Evolutionary conservation across 2,797 vertebrate species (phyloP).

Genomic region (Melanotaenia nigrans): DNA sequence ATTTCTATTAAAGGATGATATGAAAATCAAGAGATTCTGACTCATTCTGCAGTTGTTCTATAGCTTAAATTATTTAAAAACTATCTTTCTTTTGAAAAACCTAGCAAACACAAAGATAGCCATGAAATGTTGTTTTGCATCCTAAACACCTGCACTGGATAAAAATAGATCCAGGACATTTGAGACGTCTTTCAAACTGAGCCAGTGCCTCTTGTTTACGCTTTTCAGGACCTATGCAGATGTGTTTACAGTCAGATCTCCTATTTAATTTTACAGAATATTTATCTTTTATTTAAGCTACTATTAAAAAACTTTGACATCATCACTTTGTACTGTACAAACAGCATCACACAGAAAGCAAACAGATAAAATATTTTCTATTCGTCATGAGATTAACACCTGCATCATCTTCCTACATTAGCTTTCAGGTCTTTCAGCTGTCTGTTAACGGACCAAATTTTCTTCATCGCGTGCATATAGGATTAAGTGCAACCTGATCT

Average conservation of each 20-base stretch:
- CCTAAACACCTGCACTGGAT: background rate
- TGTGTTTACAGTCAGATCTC: background rate
- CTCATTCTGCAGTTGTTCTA: background rate
- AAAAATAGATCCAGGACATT: constrained; percentile 49
- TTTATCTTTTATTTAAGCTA: constrained; percentile 6
- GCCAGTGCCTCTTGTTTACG: constrained; percentile 5
- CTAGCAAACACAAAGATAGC: background rate
- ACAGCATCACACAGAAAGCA: background rate
- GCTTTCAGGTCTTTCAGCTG: background rate
- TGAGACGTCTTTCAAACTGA: constrained; percentile 35
- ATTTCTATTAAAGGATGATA: background rate
- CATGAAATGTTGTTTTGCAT: background rate
- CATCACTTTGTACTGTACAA: background rate
- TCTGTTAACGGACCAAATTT: constrained; percentile 18
- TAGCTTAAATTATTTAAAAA: background rate
- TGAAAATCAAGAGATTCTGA: background rate
- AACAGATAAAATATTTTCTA: background rate
- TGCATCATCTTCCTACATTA: constrained; percentile 10
- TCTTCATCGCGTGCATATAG: background rate
- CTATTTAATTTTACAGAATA: background rate
- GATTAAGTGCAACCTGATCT: constrained; percentile 13
- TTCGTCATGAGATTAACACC: background rate
- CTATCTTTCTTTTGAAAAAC: background rate
- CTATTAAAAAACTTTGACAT: background rate
- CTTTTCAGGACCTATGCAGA: background rate